Evolutionary conservation across 2,888 invertebrate species (phyloP).

Genomic region (Caenorhabditis panamensis): DNA sequence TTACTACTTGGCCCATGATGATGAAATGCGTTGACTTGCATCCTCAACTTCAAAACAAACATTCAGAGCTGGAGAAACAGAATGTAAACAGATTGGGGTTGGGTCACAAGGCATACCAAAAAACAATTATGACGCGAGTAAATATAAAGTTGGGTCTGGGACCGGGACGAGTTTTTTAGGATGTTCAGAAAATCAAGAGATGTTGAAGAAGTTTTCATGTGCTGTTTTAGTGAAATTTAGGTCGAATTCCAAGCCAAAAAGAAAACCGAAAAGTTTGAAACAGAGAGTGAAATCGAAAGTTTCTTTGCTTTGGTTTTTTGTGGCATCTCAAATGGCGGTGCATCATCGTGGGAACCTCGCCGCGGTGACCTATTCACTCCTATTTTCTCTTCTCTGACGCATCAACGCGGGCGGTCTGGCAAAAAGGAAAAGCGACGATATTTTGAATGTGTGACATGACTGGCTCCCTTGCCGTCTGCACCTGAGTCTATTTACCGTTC

Average conservation of each 20-base stretch:
- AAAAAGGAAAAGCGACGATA: conserved; percentile 2
- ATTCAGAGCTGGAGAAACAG: neutral
- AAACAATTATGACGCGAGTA: too few species aligned
- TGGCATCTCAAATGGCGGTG: conserved; percentile 47
- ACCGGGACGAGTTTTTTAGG: too few species aligned
- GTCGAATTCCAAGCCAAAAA: too few species aligned
- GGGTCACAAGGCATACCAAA: neutral
- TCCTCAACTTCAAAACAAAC: conserved; percentile 7
- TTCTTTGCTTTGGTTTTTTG: conserved; percentile 36
- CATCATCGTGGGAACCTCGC: conserved; percentile 56
- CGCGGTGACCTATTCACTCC: conserved; percentile 29
- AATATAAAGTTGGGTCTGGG: too few species aligned
- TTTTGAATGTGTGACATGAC: neutral
- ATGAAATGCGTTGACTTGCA: neutral
- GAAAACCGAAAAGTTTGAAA: neutral
- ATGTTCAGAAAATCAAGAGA: too few species aligned
- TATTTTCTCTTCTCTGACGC: conserved; percentile 21
- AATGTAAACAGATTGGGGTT: neutral
- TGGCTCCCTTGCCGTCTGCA: neutral
- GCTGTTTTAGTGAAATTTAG: too few species aligned
- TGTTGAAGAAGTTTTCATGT: too few species aligned
- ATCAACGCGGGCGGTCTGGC: conserved; percentile 21
- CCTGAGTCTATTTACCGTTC: conserved; percentile 16
- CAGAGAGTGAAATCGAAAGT: conserved; percentile 10
- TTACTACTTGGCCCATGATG: conserved; percentile 14